Conservation (phyloP, 2,797 vertebrate genomes). For the Epinephelus coioides region DNA sequence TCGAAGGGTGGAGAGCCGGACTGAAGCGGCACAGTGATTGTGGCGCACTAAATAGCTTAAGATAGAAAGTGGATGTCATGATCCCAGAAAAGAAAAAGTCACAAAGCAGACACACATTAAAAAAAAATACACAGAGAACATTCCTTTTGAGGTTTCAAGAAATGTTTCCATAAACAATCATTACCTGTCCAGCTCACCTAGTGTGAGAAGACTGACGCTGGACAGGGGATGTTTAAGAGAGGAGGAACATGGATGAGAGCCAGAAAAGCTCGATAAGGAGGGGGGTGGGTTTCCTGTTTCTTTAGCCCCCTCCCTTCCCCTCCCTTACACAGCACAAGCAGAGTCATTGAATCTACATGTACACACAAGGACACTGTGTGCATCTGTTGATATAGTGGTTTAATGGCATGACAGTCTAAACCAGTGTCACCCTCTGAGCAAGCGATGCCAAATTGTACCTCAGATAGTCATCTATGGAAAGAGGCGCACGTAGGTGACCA, state of each 20-base stretch:
- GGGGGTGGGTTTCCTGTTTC: conserved; percentile 66
- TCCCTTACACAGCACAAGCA: conserved; percentile 50
- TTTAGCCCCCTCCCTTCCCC: conserved; percentile 42
- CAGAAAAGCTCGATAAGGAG: conserved; percentile 44
- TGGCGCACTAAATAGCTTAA: conserved; percentile 28
- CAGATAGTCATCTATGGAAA: neutral
- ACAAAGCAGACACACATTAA: conserved; percentile 12
- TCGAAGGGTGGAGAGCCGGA: conserved; percentile 38
- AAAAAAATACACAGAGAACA: conserved; percentile 5
- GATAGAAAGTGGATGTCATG: conserved; percentile 44
- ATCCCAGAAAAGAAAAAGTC: conserved; percentile 24
- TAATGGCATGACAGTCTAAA: conserved; percentile 27
- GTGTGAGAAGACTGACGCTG: neutral
- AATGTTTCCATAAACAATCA: conserved; percentile 16
- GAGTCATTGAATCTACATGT: conserved; percentile 60
- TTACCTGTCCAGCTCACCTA: neutral
- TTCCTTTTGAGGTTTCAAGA: conserved; percentile 4
- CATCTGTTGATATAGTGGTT: conserved; percentile 52
- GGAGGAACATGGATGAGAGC: conserved; percentile 46
- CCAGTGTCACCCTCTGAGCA: conserved; percentile 25
- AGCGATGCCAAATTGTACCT: conserved; percentile 9
- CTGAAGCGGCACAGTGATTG: conserved; percentile 13
- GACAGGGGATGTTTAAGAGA: conserved; percentile 35
- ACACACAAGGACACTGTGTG: conserved; percentile 43
- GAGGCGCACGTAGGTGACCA: neutral